Conservation (phyloP, 2,797 vertebrate genomes). For the Rhinogobio ventralis region DNA sequence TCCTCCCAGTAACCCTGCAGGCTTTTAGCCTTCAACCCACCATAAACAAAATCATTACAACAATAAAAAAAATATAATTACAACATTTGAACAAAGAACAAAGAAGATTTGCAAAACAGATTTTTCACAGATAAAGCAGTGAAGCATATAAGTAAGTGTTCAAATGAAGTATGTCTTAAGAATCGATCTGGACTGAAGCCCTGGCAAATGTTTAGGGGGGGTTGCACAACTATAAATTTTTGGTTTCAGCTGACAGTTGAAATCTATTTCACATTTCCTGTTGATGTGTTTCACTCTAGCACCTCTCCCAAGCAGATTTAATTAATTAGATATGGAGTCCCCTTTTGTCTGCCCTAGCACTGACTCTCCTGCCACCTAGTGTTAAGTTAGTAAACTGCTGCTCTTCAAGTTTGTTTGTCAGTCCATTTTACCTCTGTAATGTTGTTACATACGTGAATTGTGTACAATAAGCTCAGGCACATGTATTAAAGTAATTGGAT, state of each 20-base stretch:
- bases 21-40: slow-evolving; percentile 74
- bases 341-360: neutral
- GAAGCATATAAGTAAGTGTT: neutral
- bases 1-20: slow-evolving; percentile 90
- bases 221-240: neutral
- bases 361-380: slow-evolving; percentile 49
- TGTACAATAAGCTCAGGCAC: neutral
- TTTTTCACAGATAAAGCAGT: neutral
- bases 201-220: neutral
- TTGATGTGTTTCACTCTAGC: slow-evolving; percentile 6
- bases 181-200: slow-evolving; percentile 2
- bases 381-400: slow-evolving; percentile 21
- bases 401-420: neutral
- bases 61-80: neutral
- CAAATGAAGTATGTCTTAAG: neutral
- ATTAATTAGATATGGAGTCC: neutral
- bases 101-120: neutral
- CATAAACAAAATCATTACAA: slow-evolving; percentile 11
- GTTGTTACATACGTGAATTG: neutral
- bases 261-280: slow-evolving; percentile 17
- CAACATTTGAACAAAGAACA: slow-evolving; percentile 12
- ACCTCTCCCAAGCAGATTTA: slow-evolving; percentile 15
- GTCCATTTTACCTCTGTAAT: neutral
- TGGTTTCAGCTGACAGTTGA: neutral
- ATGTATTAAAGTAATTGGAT: neutral